Evolutionary conservation across 2,113 vertebrate species (phyloP), one percentile per base, ranked within the genome.

Genomic region (Colaptes auratus): DNA sequence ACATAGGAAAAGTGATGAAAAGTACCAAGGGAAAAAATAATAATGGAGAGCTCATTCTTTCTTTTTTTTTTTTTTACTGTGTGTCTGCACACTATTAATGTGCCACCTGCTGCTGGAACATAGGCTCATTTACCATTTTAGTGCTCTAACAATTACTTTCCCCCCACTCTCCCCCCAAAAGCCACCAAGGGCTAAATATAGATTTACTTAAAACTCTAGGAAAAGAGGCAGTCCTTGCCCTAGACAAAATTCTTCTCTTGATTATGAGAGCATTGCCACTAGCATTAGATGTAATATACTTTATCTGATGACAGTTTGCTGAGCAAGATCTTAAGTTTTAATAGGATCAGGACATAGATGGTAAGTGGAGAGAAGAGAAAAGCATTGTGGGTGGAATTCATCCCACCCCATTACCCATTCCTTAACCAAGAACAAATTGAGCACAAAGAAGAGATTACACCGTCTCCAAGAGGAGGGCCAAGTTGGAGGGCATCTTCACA

Each of bases 251-350:
- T 87, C 35, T 94, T 95, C 82, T 86, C 92, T 94, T 94, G 94
- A 90, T 93, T 71, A 95, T 89, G 85, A 89, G 53, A 93, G 80
- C 44, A 33, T 86, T 85, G 84, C 77, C 81, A 35, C 87, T 86
- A 81, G 56, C 81, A 84, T 84, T 82, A 95, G 96, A 88, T 53
- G 81, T 33, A 48, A 92, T 89, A 92, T 88, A 75, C 75, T 90
- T 95, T 84, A 94, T 95, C 86, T 85, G 89, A 88, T 90, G 95
- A 88, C 74, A 89, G 87, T 94, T 95, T 95, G 72, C 80, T 89
- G 95, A 93, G 90, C 86, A 86, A 48, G 93, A 86, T 96, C 89
- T 73, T 85, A 88, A 76, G 88, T 92, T 93, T 92, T 96, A 92
- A 88, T 92, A 92, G 89, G 87, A 87, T 96, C 74, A 86, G 61